phyloP scores from a whole-genome alignment of 2,113 vertebrate genomes.

The Saccopteryx bilineata region DNA sequence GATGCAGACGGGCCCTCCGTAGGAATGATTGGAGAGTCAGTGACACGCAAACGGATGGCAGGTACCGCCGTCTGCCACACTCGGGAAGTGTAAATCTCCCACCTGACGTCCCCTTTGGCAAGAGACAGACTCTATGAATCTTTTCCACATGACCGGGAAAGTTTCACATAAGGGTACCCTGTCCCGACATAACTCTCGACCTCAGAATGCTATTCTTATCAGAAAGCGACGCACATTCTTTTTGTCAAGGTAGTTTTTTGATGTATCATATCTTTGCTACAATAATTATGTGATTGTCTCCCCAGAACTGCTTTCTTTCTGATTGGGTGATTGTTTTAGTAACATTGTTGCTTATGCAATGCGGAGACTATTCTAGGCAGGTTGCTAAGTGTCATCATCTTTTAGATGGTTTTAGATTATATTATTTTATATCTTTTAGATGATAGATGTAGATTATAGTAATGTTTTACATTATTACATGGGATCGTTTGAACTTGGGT shows the following conservation, averaged over 20 bases:
- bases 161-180: slow-evolving; percentile 75
- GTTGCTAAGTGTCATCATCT: neutral
- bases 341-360: neutral
- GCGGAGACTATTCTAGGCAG: accelerated
- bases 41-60: slow-evolving; percentile 70
- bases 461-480: neutral
- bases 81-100: slow-evolving; percentile 72
- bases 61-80: slow-evolving; percentile 47
- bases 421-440: too few relatives aligned
- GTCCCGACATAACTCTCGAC: slow-evolving; percentile 78
- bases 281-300: neutral
- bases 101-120: slow-evolving; percentile 67
- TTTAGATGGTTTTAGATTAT: neutral
- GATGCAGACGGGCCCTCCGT: neutral
- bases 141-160: slow-evolving; percentile 65
- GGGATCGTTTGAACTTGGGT: neutral
- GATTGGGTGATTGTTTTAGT: neutral
- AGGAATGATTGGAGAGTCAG: slow-evolving; percentile 40
- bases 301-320: neutral
- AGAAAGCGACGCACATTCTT: neutral
- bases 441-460: too few relatives aligned
- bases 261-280: neutral
- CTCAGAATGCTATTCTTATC: slow-evolving; percentile 10
- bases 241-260: slow-evolving; percentile 29
- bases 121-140: slow-evolving; percentile 80